Conservation (phyloP, 2,113 vertebrate species). For the Neomonachus schauinslandi region DNA sequence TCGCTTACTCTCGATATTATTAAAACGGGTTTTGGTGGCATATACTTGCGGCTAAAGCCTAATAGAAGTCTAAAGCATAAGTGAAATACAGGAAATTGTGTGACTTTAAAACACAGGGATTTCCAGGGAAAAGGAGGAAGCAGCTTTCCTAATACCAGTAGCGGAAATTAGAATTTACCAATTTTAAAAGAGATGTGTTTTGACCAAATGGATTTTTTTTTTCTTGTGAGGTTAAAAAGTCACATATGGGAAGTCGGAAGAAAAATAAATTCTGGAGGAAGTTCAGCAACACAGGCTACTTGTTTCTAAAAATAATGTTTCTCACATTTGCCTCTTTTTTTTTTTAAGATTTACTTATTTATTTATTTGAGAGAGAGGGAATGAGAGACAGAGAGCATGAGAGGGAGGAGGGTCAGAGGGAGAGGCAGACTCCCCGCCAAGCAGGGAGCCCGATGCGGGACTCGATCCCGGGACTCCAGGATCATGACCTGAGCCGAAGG, state of each 20-base stretch:
- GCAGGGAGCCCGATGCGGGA: not conserved
- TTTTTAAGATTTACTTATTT: not conserved
- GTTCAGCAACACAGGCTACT: not conserved
- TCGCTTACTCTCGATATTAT: not conserved
- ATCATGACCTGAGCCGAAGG: not conserved
- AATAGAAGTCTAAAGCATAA: conserved; percentile 46
- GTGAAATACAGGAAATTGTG: conserved; percentile 29
- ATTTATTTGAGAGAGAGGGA: not conserved
- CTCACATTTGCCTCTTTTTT: not conserved
- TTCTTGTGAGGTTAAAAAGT: not conserved
- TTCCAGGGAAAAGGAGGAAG: not conserved
- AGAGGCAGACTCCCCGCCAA: not conserved
- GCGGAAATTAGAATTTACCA: not conserved
- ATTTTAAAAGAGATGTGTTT: not conserved
- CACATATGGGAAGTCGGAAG: not conserved
- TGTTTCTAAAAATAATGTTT: not conserved
- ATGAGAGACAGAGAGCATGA: too few relatives aligned
- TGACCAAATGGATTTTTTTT: not conserved
- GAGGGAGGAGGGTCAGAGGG: not conserved
- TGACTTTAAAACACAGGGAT: not conserved
- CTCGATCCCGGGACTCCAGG: not conserved
- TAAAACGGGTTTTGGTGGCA: conserved; percentile 68
- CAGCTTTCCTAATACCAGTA: not conserved
- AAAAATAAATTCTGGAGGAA: not conserved
- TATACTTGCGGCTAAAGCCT: conserved; percentile 65